Evolutionary conservation across 2,888 invertebrate genomes (phyloP), one percentile per base, ranked within the genome.

Genomic region (Meloe dianella): DNA sequence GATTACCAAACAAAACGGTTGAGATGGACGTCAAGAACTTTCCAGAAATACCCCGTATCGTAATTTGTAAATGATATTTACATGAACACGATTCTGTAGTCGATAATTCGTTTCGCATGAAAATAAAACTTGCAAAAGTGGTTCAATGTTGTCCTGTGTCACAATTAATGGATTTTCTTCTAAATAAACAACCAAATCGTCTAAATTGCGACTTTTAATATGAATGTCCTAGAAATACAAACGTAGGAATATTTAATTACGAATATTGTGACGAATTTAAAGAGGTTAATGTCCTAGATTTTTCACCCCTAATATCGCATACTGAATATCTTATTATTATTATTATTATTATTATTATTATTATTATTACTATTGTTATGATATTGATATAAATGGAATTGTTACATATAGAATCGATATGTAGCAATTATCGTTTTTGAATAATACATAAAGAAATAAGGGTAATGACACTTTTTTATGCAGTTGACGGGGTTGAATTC

Each of bases 81-180:
- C 80, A 70, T 80, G 79, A 20, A 77, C 75, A 57, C 72, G 71
- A 29, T 69, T 61, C 63, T 78, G 78, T 24, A 81, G 71, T 47
- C 76, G 68, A 12, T 78, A 74, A 73, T 84, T 82, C 66, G 88
- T 86, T 81, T 92, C 92, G 67, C 90, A 89, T 38, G 89, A 85
- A 22, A 92, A 83, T 60, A 89, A 82, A 30, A 90, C 88, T 73
- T 88, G 86, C 65, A 92, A 84, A 68, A 92, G 86, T 30, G 88
- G 85, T 71, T 88, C 86, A 76, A 92, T 84, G 14, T 54, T 54
- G 54, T 24, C n/a, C 54, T 54, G 22, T 27, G 22, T 85, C 84
- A 70, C 88, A 72, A 63, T 85, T 30, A 85, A 83, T 2, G 87
- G 84, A 47, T 85, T 84, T 68, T 85, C 59, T 12, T 57, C 85